Base-by-base conservation (phyloP, 1,140 invertebrate species). In the Dendrolimus kikuchii region DNA sequence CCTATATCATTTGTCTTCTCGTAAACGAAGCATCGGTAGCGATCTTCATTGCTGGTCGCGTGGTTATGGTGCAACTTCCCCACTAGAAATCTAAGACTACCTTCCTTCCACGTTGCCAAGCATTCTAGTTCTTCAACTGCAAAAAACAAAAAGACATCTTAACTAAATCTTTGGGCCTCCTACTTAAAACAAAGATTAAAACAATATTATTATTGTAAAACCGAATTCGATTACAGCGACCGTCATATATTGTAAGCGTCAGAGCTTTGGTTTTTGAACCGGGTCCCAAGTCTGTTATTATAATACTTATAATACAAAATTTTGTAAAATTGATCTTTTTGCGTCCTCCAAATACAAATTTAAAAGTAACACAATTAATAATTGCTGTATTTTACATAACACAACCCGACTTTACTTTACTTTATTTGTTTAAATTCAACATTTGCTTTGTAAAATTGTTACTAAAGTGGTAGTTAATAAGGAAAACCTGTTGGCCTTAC, bases 11-110 rank as follows among this genome's bases (percentile, higher is more conserved):
- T 88, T 23, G 90, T 92, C 87, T 94, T 93, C 86, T 96, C 95
- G 85, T 95, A 96, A 40, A 97, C 95, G 88, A 97, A 98, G 89
- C 96, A 97, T 58, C 96, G 90, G 86, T 96, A 98, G 53, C 94
- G 91, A 80, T 97, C 96, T 81, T 97, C 95, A 85, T 96, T 95
- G 62, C 93, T 94, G 54, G 94, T 94, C 42, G 94, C 94, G 83
- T 95, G 94, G 74, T 92, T 92, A 87, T 95, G 93, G 64, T 93
- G 92, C 38, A 94, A 85, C 71, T 91, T 88, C 9, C 94, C 94
- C 42, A 96, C 93, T 40, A 96, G 88, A 78, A 96, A 96, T 57
- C 92, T 89, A 6, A 92, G 91, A 49, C 93, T 95, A 43, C 95
- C 94, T 74, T 96, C 95, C 77, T 94, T 95, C 95, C 95, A 96